A percentile compares a stretch with the other conserved stretches of the same genome.
Evolutionary conservation across 2,888 invertebrate species (phyloP).

Genomic region (Brachynemurus nebulosus): DNA sequence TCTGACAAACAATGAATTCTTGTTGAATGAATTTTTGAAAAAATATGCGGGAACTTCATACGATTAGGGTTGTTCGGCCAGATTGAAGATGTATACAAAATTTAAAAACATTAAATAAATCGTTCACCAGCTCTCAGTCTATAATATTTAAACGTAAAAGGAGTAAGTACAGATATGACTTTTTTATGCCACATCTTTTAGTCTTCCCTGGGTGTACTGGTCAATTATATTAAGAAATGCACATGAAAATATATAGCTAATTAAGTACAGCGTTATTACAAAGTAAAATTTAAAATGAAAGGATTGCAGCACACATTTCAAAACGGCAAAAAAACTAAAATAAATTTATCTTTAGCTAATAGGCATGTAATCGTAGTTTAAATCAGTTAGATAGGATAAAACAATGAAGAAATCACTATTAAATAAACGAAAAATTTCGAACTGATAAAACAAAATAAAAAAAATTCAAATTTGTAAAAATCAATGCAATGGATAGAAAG

Average conservation of each 20-base stretch:
- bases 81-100: too few species aligned
- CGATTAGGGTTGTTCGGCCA: too few species aligned
- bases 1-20: too few species aligned
- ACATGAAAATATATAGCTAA: neutral
- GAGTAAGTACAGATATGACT: too few species aligned
- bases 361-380: conserved; percentile 11
- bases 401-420: conserved; percentile 3
- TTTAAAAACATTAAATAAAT: too few species aligned
- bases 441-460: conserved; percentile 4
- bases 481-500: too few species aligned
- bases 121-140: too few species aligned
- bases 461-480: too few species aligned
- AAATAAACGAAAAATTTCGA: conserved; percentile 8
- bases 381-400: conserved; percentile 10
- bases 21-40: too few species aligned
- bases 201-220: neutral
- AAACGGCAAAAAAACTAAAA: conserved; percentile 7
- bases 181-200: too few species aligned
- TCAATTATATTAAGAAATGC: conserved; percentile 4
- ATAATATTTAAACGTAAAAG: too few species aligned
- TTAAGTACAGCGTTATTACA: neutral
- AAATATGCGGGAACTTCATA: too few species aligned
- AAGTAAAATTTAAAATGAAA: neutral
- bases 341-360: conserved; percentile 10
- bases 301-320: conserved; percentile 7